Evolutionary conservation across 1,140 invertebrate species (phyloP), one percentile per base, ranked within the genome.

Genomic region (Achatina immaculata): DNA sequence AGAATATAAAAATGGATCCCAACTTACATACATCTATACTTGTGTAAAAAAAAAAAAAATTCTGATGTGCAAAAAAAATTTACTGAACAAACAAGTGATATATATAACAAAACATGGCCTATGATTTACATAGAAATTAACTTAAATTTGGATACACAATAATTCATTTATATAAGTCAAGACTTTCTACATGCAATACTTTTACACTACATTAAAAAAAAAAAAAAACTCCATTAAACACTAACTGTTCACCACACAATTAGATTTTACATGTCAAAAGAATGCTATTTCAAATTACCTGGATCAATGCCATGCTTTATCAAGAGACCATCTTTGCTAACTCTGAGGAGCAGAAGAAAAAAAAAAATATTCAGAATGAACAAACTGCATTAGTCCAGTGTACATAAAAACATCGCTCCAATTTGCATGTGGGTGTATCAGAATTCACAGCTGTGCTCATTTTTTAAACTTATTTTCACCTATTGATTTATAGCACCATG

Each of bases 271-370:
- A 11, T 34, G n/a, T 65, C 9, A 14, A 24, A 65, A 65, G n/a
- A 65, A 65, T 28, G 31, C 24, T 7, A 66, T 34, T 38, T 69
- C 16, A n/a, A 69, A 11, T 51, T 73, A 73, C 71, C 71, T 73
- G 71, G 71, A 48, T 73, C 71, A 31, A 73, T 45, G 42, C 71
- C 71, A 51, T 73, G 43, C 48, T 73, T 51, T 1, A 73, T 51
- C 43, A 73, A 48, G 11, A 19, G 31, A 3, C 43, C n/a, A 11
- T 73, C 40, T 51, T 73, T 42, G 19, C 48, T 45, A 40, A 73
- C 7, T 34, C 71, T 73, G 71, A 11, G n/a, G 28, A 31, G 3
- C 19, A 72, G 3, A 73, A 31, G 31, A 73, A 48, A 73, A 73
- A 51, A 48, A 48, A 31, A 31, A 14, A 51, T 24, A 51, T 11